phyloP scores from a whole-genome alignment of 2,113 vertebrate genomes.

The Sphyrna mokarran region DNA sequence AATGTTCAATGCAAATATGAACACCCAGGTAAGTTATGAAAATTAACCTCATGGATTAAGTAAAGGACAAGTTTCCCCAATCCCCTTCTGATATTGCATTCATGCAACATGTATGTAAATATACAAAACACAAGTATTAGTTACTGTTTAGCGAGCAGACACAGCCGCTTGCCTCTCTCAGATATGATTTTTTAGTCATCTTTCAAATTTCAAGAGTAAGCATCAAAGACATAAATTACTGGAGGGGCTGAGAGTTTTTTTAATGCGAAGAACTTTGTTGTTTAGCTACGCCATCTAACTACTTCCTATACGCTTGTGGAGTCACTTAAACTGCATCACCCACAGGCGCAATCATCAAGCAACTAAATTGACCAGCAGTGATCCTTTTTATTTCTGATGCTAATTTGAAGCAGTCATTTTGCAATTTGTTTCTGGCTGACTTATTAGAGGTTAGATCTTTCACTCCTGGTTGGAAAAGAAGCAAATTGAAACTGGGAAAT shows the following conservation, averaged over 20 bases:
- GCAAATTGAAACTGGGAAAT: neutral
- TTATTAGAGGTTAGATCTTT: neutral
- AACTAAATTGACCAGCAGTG: constrained; percentile 10
- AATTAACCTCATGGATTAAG: neutral
- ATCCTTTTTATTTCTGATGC: constrained; percentile 19
- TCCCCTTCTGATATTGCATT: neutral
- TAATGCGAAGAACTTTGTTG: neutral
- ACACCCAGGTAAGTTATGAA: neutral
- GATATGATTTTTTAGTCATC: neutral
- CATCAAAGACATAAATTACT: neutral
- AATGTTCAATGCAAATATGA: neutral
- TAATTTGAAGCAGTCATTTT: constrained; percentile 21
- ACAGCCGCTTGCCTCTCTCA: neutral
- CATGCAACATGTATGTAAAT: neutral
- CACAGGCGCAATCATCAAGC: neutral
- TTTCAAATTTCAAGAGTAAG: neutral
- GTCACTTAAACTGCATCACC: neutral
- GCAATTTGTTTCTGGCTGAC: constrained; percentile 17
- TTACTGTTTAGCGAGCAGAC: neutral
- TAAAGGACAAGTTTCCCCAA: neutral
- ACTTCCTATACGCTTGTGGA: constrained; percentile 9
- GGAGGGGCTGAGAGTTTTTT: neutral
- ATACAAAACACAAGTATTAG: neutral
- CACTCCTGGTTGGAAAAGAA: neutral
- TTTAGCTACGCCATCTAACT: neutral